These are phyloP conservation scores for Monomorium pharaonis DNA, from an alignment of 1,140 invertebrate genomes.

Conservation along the genomic window DNA sequence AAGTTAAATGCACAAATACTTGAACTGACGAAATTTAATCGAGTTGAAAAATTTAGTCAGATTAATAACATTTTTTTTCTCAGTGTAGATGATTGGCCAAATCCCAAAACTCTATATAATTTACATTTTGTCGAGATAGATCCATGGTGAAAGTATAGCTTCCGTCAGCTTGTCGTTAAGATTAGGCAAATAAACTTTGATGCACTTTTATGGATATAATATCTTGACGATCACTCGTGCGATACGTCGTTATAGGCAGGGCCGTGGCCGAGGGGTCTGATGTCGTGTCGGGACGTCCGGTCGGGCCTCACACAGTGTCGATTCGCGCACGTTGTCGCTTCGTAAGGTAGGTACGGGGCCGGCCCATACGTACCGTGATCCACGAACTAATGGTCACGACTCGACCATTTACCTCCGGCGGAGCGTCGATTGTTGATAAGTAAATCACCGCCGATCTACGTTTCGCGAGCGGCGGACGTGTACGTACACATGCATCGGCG, in stretches of 20 bases:
- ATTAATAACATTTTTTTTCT: no score
- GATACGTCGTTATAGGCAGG: constrained; percentile 46
- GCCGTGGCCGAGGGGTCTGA: constrained; percentile 71
- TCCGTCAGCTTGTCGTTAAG: background rate
- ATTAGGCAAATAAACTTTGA: background rate
- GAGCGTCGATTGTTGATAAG: constrained; percentile 84
- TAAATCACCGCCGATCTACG: constrained; percentile 84
- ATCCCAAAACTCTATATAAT: no score
- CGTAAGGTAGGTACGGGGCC: constrained; percentile 54
- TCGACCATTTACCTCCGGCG: constrained; percentile 85
- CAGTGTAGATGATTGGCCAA: no score
- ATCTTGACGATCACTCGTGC: background rate
- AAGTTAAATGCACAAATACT: no score
- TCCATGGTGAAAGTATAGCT: background rate
- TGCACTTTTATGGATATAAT: background rate
- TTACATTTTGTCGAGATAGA: background rate
- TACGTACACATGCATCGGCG: constrained; percentile 39
- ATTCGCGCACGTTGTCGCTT: constrained; percentile 70
- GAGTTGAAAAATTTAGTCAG: no score
- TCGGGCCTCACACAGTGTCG: constrained; percentile 59
- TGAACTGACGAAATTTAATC: no score
- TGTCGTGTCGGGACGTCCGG: constrained; percentile 68
- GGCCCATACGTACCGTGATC: constrained; percentile 61
- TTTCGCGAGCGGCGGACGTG: constrained; percentile 74
- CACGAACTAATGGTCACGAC: constrained; percentile 85